Base-by-base conservation (phyloP, 1,140 invertebrate species). In the Orius insidiosus region DNA sequence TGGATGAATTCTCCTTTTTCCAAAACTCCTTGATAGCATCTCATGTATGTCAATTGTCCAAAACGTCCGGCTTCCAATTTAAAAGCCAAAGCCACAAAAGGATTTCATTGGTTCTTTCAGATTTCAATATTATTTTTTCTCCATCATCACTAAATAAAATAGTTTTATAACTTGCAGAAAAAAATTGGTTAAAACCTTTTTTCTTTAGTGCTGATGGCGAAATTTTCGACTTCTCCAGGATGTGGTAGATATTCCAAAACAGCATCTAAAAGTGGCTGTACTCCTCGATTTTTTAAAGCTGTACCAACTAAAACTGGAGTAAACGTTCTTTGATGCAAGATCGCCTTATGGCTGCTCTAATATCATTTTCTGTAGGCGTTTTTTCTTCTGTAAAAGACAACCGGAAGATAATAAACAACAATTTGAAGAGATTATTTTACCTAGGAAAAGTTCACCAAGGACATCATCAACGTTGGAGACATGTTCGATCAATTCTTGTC, bases 261-360 rank as follows among this genome's bases (percentile, higher is more conserved):
- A 9, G 77, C 83, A 69, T 98, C 87, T 8, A 99, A 64, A 11
- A 99, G 63, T 0, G 88, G 85, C 63, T 99, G 96, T 7, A 99
- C 79, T 8, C 94, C 96, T 67, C 90, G 96, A 62, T 99, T 99
- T 63, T 97, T 98, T n/a, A 98, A 64, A 1, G 95, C 94, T 16
- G 89, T 85, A 1, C 88, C 88, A n/a, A 92, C 63, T 8, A 92
- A 62, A 10, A 93, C 84, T 4, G 93, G 93, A 0, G 87, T 93
- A 58, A 99, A 98, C 14, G 69, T 67, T 47, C 88, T 70, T 85
- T 80, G 13, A 98, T 68, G 54, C 83, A 85, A 2, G 75, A 64
- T 48, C 93, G 68, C 45, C 93, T 67, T 33, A 99, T 77, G 0
- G 89, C 95, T 48, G 68, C 74, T 63, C 80, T 77, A 30, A 97